phyloP scores from a whole-genome alignment of 2,888 invertebrate species.

The Cosmorhoe ocellata region DNA sequence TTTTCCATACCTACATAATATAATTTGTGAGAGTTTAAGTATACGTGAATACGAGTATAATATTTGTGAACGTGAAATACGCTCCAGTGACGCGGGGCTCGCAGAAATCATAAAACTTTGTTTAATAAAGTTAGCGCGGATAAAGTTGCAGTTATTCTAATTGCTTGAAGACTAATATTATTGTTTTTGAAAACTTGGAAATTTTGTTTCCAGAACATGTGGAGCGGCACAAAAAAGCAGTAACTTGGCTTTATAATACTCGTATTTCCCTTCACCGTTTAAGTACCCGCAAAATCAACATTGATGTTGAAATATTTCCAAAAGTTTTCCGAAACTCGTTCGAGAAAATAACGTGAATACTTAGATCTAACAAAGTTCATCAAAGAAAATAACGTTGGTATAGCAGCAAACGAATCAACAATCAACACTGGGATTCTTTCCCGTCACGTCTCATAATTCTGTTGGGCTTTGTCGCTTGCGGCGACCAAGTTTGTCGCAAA shows the following conservation, averaged over 20 bases:
- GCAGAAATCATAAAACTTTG: no score
- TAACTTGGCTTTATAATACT: background rate
- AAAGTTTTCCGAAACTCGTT: slow-evolving; percentile 3
- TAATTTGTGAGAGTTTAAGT: no score
- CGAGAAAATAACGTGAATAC: slow-evolving; percentile 12
- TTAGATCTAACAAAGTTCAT: slow-evolving; percentile 14
- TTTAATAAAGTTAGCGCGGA: no score
- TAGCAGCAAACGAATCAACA: slow-evolving; percentile 28
- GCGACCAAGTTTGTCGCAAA: slow-evolving; percentile 45
- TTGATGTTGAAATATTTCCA: slow-evolving; percentile 9
- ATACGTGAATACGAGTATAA: no score
- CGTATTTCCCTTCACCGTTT: background rate
- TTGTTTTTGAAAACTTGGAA: no score
- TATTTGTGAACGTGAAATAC: no score
- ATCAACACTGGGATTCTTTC: slow-evolving; percentile 31
- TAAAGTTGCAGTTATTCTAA: no score
- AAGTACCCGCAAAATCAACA: slow-evolving; percentile 2
- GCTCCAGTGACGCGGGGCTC: no score
- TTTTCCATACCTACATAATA: no score
- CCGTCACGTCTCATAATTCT: slow-evolving; percentile 46
- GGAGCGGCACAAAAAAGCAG: background rate
- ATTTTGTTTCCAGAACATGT: background rate
- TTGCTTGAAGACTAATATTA: no score
- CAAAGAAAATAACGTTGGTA: slow-evolving; percentile 12
- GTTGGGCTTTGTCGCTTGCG: slow-evolving; percentile 43